phyloP scores from a whole-genome alignment of 2,797 vertebrate genomes.

The Melanotaenia nigrans region DNA sequence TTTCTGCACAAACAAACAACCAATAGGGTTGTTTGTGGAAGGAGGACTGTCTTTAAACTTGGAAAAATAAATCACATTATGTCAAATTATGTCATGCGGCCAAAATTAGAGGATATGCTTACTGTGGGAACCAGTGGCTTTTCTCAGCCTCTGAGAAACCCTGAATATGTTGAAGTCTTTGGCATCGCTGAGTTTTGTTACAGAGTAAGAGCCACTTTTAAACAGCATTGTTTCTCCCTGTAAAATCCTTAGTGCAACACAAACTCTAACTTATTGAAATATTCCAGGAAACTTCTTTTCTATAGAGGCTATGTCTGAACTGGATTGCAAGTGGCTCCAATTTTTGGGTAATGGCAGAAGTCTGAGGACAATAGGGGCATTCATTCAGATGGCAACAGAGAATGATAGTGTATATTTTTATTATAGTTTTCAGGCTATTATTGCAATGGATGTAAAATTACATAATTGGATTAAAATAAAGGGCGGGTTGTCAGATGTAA shows the following conservation, averaged over 20 bases:
- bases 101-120: background rate
- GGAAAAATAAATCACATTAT: background rate
- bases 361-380: slow-evolving; percentile 21
- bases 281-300: background rate
- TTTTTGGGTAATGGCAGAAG: slow-evolving; percentile 12
- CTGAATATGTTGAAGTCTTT: background rate
- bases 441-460: slow-evolving; percentile 62
- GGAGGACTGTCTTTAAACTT: background rate
- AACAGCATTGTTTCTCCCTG: background rate
- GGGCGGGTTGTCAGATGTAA: slow-evolving; percentile 67
- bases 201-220: background rate
- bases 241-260: background rate
- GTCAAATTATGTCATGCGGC: background rate
- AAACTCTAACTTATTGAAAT: background rate
- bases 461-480: slow-evolving; percentile 74
- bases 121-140: background rate
- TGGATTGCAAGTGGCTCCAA: background rate
- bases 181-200: background rate
- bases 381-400: slow-evolving; percentile 31
- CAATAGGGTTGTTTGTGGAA: background rate
- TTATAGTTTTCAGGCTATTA: slow-evolving; percentile 47
- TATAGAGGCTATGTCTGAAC: background rate
- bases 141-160: background rate
- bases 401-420: slow-evolving; percentile 59
- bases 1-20: background rate